phyloP scores from a whole-genome alignment of 2,888 invertebrate genomes.

The Ophion costatus region DNA sequence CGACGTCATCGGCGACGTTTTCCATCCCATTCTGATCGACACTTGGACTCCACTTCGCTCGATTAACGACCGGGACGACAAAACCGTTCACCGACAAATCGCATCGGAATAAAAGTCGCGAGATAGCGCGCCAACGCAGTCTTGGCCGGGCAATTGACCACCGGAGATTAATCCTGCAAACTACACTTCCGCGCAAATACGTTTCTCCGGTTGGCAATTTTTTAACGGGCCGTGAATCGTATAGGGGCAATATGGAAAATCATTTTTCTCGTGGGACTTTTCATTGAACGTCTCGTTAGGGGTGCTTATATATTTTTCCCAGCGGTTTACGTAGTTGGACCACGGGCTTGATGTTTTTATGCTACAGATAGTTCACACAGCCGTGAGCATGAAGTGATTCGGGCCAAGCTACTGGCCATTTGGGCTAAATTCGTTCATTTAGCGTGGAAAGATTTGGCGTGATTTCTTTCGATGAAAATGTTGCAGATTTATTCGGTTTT shows the following conservation, averaged over 20 bases:
- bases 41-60: slow-evolving; percentile 67
- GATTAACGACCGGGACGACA: slow-evolving; percentile 62
- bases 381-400: no score
- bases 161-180: slow-evolving; percentile 51
- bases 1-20: slow-evolving; percentile 34
- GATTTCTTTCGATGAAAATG: no score
- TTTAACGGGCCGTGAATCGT: slow-evolving; percentile 3
- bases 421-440: no score
- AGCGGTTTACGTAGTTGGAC: neutral
- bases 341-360: no score
- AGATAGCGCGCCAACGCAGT: slow-evolving; percentile 11
- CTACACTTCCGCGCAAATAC: slow-evolving; percentile 24
- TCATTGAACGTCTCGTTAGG: neutral
- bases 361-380: no score
- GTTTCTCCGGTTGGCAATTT: neutral
- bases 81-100: slow-evolving; percentile 63
- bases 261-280: neutral
- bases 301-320: neutral
- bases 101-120: slow-evolving; percentile 35
- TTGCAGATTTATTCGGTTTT: no score
- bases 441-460: no score
- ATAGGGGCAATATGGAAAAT: neutral
- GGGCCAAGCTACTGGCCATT: no score
- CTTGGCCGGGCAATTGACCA: slow-evolving; percentile 50
- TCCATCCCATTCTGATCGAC: slow-evolving; percentile 58